Conservation (phyloP, 92 coral and sea anemone genomes). For the Phenganax subtilis region DNA sequence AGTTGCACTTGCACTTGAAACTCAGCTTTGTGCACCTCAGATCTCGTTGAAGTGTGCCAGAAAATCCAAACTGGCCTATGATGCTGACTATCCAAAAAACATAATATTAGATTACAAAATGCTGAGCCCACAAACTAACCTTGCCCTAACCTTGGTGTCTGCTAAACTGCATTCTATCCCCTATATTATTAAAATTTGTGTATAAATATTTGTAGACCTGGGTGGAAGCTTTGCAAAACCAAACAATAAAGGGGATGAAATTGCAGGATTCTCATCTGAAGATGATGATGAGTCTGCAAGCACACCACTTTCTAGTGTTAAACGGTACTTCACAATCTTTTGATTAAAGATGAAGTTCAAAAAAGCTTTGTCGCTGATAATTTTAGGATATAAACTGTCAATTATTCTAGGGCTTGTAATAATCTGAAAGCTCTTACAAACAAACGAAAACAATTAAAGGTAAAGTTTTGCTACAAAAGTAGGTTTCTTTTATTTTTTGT, state of each 20-base stretch:
- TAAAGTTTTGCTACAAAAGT: neutral
- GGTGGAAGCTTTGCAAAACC: neutral
- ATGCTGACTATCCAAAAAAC: too few species aligned
- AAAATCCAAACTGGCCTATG: too few species aligned
- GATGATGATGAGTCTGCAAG: slow-evolving; percentile 13
- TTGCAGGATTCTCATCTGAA: slow-evolving; percentile 30
- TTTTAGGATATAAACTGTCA: too few species aligned
- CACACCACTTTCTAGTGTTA: neutral
- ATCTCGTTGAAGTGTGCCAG: too few species aligned
- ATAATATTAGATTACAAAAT: too few species aligned
- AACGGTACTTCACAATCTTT: slow-evolving; percentile 4
- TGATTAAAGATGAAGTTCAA: neutral
- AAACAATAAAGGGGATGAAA: neutral
- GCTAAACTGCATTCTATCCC: too few species aligned
- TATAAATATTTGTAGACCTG: neutral
- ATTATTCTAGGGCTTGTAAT: neutral
- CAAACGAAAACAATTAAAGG: slow-evolving; percentile 25
- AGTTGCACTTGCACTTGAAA: too few species aligned
- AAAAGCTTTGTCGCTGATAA: neutral
- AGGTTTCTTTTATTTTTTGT: too few species aligned
- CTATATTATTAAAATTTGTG: too few species aligned
- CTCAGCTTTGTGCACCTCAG: too few species aligned
- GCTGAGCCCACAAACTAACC: too few species aligned
- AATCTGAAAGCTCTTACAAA: neutral
- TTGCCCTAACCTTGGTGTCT: too few species aligned